Evolutionary conservation across 1,140 invertebrate genomes (phyloP).

Genomic region (Lordiphosa clarofinis): DNA sequence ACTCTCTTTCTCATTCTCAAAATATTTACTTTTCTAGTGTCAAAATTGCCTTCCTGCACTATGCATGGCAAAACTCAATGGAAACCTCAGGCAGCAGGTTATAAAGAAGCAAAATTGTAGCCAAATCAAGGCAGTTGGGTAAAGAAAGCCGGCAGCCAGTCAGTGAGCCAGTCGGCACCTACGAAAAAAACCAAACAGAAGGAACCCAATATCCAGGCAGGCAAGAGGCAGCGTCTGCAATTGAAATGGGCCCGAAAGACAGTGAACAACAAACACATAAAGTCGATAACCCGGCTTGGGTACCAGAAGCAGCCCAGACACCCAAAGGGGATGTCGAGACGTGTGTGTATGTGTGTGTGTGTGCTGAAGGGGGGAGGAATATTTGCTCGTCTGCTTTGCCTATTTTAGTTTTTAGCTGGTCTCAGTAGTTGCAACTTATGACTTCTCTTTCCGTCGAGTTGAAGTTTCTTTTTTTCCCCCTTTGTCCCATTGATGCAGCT

Average conservation of each 20-base stretch:
- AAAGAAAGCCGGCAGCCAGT: conserved; percentile 11
- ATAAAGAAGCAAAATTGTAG: conserved; percentile 12
- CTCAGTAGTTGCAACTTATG: conserved; percentile 62
- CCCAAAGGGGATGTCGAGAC: too few species aligned
- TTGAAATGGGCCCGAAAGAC: conserved; percentile 42
- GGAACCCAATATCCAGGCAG: conserved; percentile 19
- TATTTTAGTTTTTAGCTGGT: conserved; percentile 49
- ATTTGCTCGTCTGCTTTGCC: conserved; percentile 71
- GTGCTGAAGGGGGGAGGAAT: conserved; percentile 41
- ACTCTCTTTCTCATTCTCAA: not conserved
- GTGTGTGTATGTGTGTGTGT: conserved; percentile 42
- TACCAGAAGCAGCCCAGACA: conserved; percentile 1
- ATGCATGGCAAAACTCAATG: not conserved
- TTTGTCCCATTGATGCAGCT: conserved; percentile 8
- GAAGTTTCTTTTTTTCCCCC: conserved; percentile 18
- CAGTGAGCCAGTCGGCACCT: conserved; percentile 4
- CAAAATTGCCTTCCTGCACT: conserved; percentile 26
- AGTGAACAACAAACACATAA: conserved; percentile 73
- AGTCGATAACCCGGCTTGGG: conserved; percentile 64
- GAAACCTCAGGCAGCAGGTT: too few species aligned
- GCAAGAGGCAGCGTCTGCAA: conserved; percentile 30
- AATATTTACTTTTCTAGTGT: conserved; percentile 43
- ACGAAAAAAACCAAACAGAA: conserved; percentile 22
- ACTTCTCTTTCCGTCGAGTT: conserved; percentile 40
- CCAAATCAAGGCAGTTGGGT: conserved; percentile 42